Evolutionary conservation across 2,888 invertebrate species (phyloP).

Genomic region (Ormyrus nitidulus): DNA sequence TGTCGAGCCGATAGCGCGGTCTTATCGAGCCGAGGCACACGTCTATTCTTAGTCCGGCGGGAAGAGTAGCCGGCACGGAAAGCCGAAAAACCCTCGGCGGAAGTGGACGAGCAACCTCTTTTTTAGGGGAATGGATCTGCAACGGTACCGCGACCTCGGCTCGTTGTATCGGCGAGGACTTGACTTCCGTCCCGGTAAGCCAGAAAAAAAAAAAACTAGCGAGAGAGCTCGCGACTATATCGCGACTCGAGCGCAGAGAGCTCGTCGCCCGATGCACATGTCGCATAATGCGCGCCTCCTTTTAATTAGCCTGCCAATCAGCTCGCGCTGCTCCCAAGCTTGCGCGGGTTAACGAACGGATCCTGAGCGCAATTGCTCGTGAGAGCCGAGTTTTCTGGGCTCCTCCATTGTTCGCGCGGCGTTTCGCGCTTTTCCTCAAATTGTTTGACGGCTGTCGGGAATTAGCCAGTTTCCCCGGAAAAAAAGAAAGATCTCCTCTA

Average conservation of each 20-base stretch:
- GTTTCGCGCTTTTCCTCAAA: conserved; percentile 16
- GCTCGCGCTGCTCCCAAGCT: conserved; percentile 12
- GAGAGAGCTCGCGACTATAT: background rate
- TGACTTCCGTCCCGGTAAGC: background rate
- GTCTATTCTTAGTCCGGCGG: background rate
- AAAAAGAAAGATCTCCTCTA: no score
- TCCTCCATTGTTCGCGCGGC: background rate
- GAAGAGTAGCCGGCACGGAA: background rate
- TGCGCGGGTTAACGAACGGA: conserved; percentile 26
- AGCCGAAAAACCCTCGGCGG: background rate
- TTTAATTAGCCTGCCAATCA: conserved; percentile 31
- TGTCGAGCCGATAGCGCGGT: background rate
- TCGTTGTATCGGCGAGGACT: background rate
- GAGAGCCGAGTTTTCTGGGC: background rate
- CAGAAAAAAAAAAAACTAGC: background rate
- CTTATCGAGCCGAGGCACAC: background rate
- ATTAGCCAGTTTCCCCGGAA: no score
- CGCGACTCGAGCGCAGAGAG: background rate
- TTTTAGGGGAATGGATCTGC: background rate
- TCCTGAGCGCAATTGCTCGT: background rate
- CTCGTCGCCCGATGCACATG: background rate
- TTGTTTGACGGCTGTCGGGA: no score
- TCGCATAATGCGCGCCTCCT: background rate
- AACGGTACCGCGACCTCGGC: conserved; percentile 41
- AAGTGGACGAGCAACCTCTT: background rate